These are phyloP conservation scores for Typhlichthys subterraneus DNA, from an alignment of 2,797 vertebrate species.

Conservation along the genomic window DNA sequence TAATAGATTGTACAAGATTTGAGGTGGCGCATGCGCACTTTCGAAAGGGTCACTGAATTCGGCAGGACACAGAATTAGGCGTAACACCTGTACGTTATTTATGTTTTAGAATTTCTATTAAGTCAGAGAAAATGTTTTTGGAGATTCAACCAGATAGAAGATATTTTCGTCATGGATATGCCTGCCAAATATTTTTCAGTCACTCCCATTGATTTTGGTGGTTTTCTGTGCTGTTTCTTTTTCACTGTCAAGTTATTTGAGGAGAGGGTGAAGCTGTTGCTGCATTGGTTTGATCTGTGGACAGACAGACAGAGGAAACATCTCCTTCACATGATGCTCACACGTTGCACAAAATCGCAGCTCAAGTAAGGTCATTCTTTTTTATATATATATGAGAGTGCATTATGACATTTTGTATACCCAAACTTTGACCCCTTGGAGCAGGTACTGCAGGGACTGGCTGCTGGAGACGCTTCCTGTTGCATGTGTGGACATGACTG, in stretches of 20 bases:
- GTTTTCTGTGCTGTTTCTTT: background rate
- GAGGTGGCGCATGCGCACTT: too few relatives aligned
- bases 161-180: too few relatives aligned
- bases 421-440: background rate
- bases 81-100: too few relatives aligned
- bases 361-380: slow-evolving; percentile 73
- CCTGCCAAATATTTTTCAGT: background rate
- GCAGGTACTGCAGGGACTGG: slow-evolving; percentile 78
- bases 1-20: too few relatives aligned
- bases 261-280: slow-evolving; percentile 81
- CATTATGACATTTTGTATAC: background rate
- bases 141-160: background rate
- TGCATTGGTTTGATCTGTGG: slow-evolving; percentile 91
- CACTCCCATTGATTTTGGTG: background rate
- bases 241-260: slow-evolving; percentile 79
- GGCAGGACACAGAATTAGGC: too few relatives aligned
- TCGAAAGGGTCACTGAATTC: too few relatives aligned
- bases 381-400: too few relatives aligned
- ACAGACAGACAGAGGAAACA: slow-evolving; percentile 84
- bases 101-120: too few relatives aligned
- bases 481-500: slow-evolving; percentile 79
- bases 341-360: slow-evolving; percentile 79
- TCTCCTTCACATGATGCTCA: slow-evolving; percentile 76
- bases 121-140: too few relatives aligned
- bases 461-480: slow-evolving; percentile 76